Conservation (phyloP, 2,113 vertebrate species). For the Thamnaconus septentrionalis region DNA sequence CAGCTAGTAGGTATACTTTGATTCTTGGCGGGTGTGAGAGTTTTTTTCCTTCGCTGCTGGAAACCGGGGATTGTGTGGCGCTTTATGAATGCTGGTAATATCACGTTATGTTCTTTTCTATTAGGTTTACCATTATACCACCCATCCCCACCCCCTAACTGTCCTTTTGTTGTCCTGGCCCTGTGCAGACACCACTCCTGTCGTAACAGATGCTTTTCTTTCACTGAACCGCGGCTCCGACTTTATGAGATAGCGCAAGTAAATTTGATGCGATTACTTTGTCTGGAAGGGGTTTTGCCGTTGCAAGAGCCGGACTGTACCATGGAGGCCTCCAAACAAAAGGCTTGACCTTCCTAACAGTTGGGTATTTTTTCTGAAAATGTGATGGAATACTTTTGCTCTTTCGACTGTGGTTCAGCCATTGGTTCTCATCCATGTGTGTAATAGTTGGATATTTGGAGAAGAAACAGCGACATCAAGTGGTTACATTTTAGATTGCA, state of each 20-base stretch:
- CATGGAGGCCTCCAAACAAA: background rate
- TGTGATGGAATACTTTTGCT: too few relatives aligned
- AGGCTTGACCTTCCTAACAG: too few relatives aligned
- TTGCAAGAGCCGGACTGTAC: constrained; percentile 1
- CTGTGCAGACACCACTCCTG: background rate
- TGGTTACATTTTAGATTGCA: too few relatives aligned
- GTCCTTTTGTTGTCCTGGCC: constrained; percentile 8
- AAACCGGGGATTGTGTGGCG: background rate
- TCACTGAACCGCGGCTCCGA: too few relatives aligned
- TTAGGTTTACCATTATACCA: constrained; percentile 3
- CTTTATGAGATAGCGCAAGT: too few relatives aligned
- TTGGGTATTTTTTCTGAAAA: too few relatives aligned
- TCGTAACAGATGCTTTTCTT: background rate
- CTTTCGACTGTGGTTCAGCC: too few relatives aligned
- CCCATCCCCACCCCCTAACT: background rate
- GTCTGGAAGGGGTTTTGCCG: constrained; percentile 2
- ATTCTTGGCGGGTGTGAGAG: constrained; percentile 6
- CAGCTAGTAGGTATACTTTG: constrained; percentile 20
- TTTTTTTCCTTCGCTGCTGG: constrained; percentile 5
- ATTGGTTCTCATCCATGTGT: too few relatives aligned
- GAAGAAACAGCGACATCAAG: too few relatives aligned
- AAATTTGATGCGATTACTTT: background rate
- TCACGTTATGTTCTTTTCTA: constrained; percentile 23
- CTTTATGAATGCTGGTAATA: constrained; percentile 1
- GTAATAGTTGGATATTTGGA: too few relatives aligned